Evolutionary conservation across 2,797 vertebrate species (phyloP).

Genomic region (Melanotaenia maccullochi): DNA sequence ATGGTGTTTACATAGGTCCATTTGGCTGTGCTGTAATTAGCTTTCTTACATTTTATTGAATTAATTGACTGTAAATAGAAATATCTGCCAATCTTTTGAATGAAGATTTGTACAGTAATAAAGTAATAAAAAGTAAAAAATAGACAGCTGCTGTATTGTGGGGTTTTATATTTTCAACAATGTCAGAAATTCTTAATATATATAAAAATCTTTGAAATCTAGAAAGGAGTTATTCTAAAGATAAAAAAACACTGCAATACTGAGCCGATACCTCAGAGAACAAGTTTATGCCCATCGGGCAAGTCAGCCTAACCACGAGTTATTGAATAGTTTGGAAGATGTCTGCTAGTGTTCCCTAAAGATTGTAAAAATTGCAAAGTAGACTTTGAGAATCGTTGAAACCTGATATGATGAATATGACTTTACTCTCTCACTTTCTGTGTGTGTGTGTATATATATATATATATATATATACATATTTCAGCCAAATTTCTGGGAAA

Average conservation of each 20-base stretch:
- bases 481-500: background rate
- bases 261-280: background rate
- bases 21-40: background rate
- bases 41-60: background rate
- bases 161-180: no score
- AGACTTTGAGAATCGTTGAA: no score
- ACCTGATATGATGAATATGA: no score
- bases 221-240: no score
- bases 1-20: constrained; percentile 10
- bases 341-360: background rate
- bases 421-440: no score
- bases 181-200: no score
- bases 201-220: no score
- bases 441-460: background rate
- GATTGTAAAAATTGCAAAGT: background rate
- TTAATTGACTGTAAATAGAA: no score
- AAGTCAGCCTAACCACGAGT: background rate
- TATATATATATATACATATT: background rate
- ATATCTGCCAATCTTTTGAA: no score
- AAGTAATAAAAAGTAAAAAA: no score
- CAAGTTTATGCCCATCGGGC: background rate
- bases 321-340: background rate
- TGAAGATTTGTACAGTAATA: no score
- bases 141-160: no score
- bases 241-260: background rate